Evolutionary conservation across 2,797 vertebrate genomes (phyloP).

Genomic region (Buceros bicornis): DNA sequence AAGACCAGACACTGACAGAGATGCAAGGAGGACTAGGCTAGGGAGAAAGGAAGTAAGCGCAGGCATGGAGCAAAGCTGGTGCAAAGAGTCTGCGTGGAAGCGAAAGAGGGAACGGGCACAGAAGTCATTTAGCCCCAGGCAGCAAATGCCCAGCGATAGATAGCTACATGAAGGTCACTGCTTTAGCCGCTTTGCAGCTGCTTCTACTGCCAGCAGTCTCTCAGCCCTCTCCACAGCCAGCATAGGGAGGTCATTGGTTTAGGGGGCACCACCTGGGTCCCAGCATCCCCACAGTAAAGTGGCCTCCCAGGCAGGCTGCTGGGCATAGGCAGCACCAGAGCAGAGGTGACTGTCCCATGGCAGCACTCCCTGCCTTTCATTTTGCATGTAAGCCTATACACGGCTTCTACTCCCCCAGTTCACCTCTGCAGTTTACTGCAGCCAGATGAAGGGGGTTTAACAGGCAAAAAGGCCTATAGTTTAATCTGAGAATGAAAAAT

Average conservation of each 20-base stretch:
- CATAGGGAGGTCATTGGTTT: background rate
- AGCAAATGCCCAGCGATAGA: rapidly evolving
- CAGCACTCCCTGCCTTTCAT: background rate
- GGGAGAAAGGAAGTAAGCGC: background rate
- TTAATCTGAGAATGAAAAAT: background rate
- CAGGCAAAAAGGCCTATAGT: background rate
- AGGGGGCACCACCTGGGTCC: background rate
- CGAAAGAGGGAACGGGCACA: background rate
- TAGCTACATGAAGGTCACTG: background rate
- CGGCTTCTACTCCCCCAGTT: background rate
- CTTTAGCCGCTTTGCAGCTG: constrained; percentile 32
- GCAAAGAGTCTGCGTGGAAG: background rate
- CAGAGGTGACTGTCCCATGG: rapidly evolving
- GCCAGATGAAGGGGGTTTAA: background rate
- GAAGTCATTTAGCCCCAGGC: constrained; percentile 12
- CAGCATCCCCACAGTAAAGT: rapidly evolving
- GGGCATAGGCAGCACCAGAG: background rate
- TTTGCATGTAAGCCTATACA: background rate
- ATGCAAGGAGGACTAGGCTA: background rate
- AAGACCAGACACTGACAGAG: background rate
- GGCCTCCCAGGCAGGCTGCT: background rate
- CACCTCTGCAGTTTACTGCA: background rate
- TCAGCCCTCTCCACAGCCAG: background rate
- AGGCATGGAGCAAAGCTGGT: background rate
- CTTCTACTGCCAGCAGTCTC: background rate